A percentile compares a stretch with the other conserved stretches of the same genome.
Conservation (phyloP, 2,797 vertebrate species). For the Jordanella pulchra region DNA sequence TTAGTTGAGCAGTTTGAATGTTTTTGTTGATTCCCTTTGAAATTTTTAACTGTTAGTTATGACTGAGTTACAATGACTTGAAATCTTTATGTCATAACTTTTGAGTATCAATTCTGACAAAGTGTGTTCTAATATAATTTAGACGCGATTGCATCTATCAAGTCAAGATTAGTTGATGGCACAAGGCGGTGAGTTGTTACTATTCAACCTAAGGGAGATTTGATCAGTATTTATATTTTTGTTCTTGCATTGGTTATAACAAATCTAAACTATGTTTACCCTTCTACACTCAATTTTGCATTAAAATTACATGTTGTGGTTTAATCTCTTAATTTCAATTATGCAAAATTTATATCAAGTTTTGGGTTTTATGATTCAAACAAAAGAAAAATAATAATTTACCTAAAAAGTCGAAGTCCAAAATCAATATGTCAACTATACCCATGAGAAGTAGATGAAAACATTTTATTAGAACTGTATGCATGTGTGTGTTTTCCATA, state of each 20-base stretch:
- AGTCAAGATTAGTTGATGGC: too few relatives aligned
- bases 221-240: neutral
- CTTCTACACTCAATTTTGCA: neutral
- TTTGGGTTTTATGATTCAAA: neutral
- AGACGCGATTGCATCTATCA: too few relatives aligned
- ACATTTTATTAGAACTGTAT: conserved; percentile 21
- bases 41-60: too few relatives aligned
- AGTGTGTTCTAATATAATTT: neutral
- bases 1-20: too few relatives aligned
- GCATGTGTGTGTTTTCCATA: too few relatives aligned
- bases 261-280: neutral
- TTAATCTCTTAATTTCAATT: too few relatives aligned
- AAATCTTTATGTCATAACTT: too few relatives aligned
- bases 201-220: neutral
- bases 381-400: neutral
- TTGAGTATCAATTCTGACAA: neutral
- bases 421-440: neutral
- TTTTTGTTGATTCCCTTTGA: too few relatives aligned
- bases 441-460: neutral
- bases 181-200: neutral
- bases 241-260: neutral
- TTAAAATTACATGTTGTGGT: neutral
- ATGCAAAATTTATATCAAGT: neutral
- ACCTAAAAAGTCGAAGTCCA: neutral
- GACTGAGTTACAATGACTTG: too few relatives aligned